Percentiles rank a stretch among this genome's conserved stretches.
phyloP scores from a whole-genome alignment of 1,140 invertebrate genomes.

The Ctenoplectra terminalis region DNA sequence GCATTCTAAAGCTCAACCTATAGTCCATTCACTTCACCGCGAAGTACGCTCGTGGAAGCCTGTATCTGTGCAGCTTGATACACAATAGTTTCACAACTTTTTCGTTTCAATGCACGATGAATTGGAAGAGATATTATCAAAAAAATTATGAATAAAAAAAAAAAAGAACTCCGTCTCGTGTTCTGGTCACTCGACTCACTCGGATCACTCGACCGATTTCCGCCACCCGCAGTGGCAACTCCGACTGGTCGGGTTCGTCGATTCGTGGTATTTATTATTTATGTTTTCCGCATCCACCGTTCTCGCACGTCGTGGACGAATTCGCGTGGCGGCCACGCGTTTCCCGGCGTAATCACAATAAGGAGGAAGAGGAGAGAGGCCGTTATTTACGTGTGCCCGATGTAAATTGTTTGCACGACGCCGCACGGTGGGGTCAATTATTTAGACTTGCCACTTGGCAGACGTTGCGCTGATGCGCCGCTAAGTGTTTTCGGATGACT shows the following conservation, averaged over 20 bases:
- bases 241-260: not conserved
- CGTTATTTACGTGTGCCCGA: conserved; percentile 58
- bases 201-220: not conserved
- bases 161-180: not conserved
- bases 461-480: conserved; percentile 58
- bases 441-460: conserved; percentile 56
- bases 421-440: conserved; percentile 66
- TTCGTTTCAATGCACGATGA: not conserved
- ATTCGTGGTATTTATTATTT: not conserved
- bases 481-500: conserved; percentile 70
- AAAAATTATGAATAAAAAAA: not conserved
- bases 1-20: conserved; percentile 21
- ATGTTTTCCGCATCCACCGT: not conserved
- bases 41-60: too few species aligned
- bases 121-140: not conserved
- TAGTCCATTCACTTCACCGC: not conserved
- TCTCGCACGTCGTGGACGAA: conserved; percentile 24
- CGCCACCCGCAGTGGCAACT: not conserved
- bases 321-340: conserved; percentile 38
- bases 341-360: conserved; percentile 39
- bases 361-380: conserved; percentile 9
- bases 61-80: too few species aligned
- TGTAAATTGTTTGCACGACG: conserved; percentile 65
- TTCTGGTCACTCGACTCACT: too few species aligned
- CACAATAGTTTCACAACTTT: not conserved